Conservation (phyloP, 2,797 vertebrate genomes). For the Neoniphon sammara region DNA sequence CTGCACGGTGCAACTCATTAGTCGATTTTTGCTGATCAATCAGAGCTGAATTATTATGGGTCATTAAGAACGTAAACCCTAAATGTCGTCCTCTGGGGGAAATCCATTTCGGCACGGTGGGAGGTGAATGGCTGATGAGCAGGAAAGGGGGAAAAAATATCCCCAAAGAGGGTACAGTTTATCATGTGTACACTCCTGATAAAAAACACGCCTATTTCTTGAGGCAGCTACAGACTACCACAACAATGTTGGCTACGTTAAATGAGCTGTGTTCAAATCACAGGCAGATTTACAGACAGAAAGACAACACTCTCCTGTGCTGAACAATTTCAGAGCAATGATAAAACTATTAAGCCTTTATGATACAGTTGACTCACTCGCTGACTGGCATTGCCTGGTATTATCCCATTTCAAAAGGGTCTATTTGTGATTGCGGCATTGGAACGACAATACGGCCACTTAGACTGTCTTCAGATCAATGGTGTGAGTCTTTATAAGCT, state of each 20-base stretch:
- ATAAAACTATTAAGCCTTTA: constrained; percentile 62
- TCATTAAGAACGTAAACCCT: constrained; percentile 67
- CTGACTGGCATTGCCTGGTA: constrained; percentile 60
- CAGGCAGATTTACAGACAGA: constrained; percentile 36
- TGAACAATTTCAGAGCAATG: constrained; percentile 28
- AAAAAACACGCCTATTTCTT: constrained; percentile 1
- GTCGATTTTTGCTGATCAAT: constrained; percentile 67
- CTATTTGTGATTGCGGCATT: constrained; percentile 59
- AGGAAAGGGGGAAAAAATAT: constrained; percentile 24
- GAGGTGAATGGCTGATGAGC: constrained; percentile 48
- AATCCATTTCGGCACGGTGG: constrained; percentile 52
- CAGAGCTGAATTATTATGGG: constrained; percentile 60
- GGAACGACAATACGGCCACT: constrained; percentile 53
- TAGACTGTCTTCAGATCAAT: constrained; percentile 70
- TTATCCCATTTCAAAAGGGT: constrained; percentile 60
- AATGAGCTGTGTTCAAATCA: constrained; percentile 23
- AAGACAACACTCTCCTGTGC: background rate
- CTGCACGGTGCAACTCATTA: constrained; percentile 51
- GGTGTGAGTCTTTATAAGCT: constrained; percentile 65
- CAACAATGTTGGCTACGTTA: background rate
- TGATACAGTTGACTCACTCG: constrained; percentile 31
- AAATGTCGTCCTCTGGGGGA: constrained; percentile 46
- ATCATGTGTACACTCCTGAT: constrained; percentile 7
- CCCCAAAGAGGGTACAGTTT: constrained; percentile 14
- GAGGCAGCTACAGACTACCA: background rate